Evolutionary conservation across 35 echinoderm and acorn worm genomes (phyloP), one percentile per base, ranked within the genome.

Genomic region (Lytechinus pictus): DNA sequence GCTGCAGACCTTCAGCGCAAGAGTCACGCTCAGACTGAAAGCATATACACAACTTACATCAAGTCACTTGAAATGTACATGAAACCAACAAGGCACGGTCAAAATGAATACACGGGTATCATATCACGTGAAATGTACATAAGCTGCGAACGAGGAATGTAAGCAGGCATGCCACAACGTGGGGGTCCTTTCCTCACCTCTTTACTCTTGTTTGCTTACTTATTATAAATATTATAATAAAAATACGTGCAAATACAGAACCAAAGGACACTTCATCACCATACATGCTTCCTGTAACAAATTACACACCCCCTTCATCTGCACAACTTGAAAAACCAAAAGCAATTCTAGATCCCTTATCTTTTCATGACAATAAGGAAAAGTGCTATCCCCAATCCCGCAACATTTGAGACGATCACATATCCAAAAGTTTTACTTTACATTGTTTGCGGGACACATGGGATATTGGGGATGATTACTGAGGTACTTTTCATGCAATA

Each of bases 21-120:
- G n/a, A 53, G 54, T 57, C 28, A 19, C 53, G 52, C 53, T 55
- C 92, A 10, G 92, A 93, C 92, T 93, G 55, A 27, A 93, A 93
- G 52, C 66, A 79, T 79, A 79, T 79, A 24, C 16, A 79, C 66
- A 79, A 24, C 66, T 79, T 79, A 79, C 66, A 79, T 79, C 6
- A 79, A 71, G 5, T 71, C 14, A 71, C 16, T 14, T 6, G 12
- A 71, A 71, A 71, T 21, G 24, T 71, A 71, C 61, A 71, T 71
- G 61, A 71, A 71, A 71, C 5, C 5, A 44, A 44, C 33, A 44
- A 44, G 33, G 33, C 33, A 44, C 33, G 33, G 33, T 44, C 33
- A 44, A 2, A 44, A 44, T 44, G 33, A 44, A 44, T 44, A 44
- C 33, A 44, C 33, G 2, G 33, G 33, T 44, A 44, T 44, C 33